Base-by-base conservation (phyloP, 2,113 vertebrate genomes). In the Girardinichthys multiradiatus region DNA sequence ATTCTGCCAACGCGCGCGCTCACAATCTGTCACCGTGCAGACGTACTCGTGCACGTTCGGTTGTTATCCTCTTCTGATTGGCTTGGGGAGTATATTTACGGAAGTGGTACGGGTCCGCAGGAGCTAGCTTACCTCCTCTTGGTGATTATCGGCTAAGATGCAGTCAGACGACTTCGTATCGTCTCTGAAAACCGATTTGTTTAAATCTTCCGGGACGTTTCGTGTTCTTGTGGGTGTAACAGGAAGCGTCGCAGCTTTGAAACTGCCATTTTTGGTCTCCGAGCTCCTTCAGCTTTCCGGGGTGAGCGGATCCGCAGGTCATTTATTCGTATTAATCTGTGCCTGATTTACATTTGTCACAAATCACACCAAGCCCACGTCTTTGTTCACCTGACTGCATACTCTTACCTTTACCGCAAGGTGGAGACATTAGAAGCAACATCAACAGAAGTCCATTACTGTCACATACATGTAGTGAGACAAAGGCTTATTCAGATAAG, bases 211-310 rank as follows among this genome's bases (percentile, higher is more conserved):
- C 17, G 89, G 79, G 5, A 86, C 21, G 0, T 85, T 72, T 77
- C 88, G 0, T 0, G 81, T 99, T 19, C 94, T 99, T 4, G 82
- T 99, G 31, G 97, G 96, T 1, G 97, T 97, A 27, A 98, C 96
- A 0, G 98, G 97, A 13, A 99, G 98, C 0, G 97, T 98, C 1
- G 98, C 98, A 51, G 95, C 97, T 1, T 85, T 99, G 67, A 99
- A 98, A 78, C 88, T 97, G 48, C 97, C 98, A 17, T 68, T 95
- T 66, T 85, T 99, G 61, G 63, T 98, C 0, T 64, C 87, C 0
- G 89, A 91, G 27, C 91, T 99, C 77, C 93, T 97, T 79, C 92
- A 95, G 42, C 84, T 98, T 64, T 88, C 95, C 0, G 93, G 74
- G 82, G 97, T 99, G 87, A 96, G 96, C 92, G 74, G 63, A 28